Evolutionary conservation across 1,140 invertebrate genomes (phyloP), one percentile per base, ranked within the genome.

Genomic region (Chionoecetes opilio): DNA sequence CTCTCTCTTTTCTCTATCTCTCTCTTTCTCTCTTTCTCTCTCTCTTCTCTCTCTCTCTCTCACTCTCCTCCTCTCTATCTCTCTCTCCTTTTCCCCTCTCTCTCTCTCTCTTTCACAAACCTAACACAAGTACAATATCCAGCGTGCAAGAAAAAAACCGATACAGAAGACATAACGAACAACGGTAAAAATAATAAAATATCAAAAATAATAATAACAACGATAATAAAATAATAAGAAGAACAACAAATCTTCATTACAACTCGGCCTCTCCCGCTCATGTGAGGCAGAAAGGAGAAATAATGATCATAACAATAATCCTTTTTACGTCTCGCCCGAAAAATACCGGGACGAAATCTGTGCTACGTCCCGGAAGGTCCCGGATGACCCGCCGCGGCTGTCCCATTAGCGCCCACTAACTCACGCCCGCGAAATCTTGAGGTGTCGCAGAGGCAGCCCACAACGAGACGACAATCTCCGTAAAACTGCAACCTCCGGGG

Each of bases 401-500:
- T 75, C 63, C 63, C n/a, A 26, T 75, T n/a, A 75, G 26, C 63
- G 63, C 0, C 63, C 63, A 26, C 21, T 75, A 75, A 75, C 63
- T 75, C 63, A 75, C 63, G 63, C 63, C 63, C 21, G 63, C 21
- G 63, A 75, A 26, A 75, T 26, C 63, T n/a, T n/a, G n/a, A 75
- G 63, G 63, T 75, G 63, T 26, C 21, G 21, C 21, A 1, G 63
- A n/a, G 21, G 63, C 63, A n/a, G 63, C 6, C 63, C 63, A n/a
- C 63, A 75, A 75, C 63, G 63, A 75, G 63, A n/a, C 63, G 63
- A 75, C 63, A 75, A 75, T 75, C 63, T 75, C 63, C 63, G 63
- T 75, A 75, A 75, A 75, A 75, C 63, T 75, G 63, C 63, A 75
- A 75, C 63, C 63, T 75, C 8, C 5, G 63, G 63, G 53, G 63